A percentile compares a stretch with the other conserved stretches of the same genome.
phyloP scores from a whole-genome alignment of 2,113 vertebrate species.

The Chauna torquata region DNA sequence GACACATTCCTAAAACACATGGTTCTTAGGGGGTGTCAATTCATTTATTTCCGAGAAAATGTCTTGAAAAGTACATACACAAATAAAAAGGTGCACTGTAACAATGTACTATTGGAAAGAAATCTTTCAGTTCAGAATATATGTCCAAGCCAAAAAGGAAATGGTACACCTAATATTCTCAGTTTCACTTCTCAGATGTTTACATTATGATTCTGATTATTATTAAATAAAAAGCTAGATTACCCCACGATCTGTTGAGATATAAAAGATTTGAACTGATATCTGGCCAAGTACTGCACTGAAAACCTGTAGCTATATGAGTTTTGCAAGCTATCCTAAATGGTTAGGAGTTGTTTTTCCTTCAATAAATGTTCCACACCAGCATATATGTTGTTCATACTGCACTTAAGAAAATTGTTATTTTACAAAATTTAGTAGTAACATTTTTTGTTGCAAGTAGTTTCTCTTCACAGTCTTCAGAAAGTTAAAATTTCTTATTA shows the following conservation, averaged over 20 bases:
- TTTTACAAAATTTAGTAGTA: not conserved
- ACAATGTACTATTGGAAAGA: not conserved
- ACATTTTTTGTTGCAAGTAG: not conserved
- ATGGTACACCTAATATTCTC: conserved; percentile 38
- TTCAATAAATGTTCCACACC: not conserved
- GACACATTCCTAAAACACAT: not conserved
- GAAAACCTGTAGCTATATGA: not conserved
- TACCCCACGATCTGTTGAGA: not conserved
- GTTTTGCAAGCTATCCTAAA: not conserved
- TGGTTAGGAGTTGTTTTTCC: not conserved
- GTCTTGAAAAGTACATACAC: not conserved
- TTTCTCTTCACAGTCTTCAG: not conserved
- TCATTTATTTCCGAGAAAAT: not conserved
- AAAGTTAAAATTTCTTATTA: not conserved
- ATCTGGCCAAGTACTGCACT: not conserved
- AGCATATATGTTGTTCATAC: not conserved
- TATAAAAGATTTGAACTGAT: not conserved
- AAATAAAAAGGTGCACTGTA: not conserved
- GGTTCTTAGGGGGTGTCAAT: not conserved
- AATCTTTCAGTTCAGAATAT: not conserved
- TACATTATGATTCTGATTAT: not conserved
- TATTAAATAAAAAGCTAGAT: conserved; percentile 14
- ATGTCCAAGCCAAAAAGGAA: conserved; percentile 15
- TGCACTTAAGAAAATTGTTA: not conserved
- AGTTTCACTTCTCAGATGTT: not conserved